Evolutionary conservation across 2,113 vertebrate genomes (phyloP).

Genomic region (Pseudorhombus dupliciocellatus): DNA sequence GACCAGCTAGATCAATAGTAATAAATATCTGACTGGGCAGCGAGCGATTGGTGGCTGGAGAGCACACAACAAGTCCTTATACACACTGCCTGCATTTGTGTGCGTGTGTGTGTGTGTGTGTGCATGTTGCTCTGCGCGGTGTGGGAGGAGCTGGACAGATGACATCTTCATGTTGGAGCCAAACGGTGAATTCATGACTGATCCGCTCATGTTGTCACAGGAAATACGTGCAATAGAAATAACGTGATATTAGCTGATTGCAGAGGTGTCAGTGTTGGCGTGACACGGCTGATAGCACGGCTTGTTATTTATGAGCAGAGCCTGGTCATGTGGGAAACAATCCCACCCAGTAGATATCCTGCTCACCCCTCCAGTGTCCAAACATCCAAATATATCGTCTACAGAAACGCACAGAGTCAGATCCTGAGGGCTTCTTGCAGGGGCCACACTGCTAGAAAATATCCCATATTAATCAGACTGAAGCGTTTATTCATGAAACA

Average conservation of each 20-base stretch:
- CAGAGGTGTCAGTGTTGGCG: neutral
- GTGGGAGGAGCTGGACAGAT: constrained; percentile 22
- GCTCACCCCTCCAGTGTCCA: neutral
- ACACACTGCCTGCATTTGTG: constrained; percentile 43
- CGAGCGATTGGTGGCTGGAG: constrained; percentile 78
- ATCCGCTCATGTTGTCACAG: neutral
- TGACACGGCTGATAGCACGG: neutral
- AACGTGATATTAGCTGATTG: constrained; percentile 2
- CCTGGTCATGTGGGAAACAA: neutral
- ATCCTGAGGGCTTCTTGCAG: too few relatives aligned
- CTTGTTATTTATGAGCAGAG: neutral
- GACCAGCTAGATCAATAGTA: constrained; percentile 98
- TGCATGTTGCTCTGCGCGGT: constrained; percentile 26
- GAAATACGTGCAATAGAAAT: neutral
- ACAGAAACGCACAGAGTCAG: constrained; percentile 10
- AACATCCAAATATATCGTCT: neutral
- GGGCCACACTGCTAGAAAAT: too few relatives aligned
- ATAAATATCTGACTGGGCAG: constrained; percentile 97
- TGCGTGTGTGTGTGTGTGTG: constrained; percentile 1
- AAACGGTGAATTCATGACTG: constrained; percentile 22
- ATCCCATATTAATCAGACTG: constrained; percentile 44
- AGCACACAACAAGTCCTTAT: constrained; percentile 60
- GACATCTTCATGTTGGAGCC: constrained; percentile 17
- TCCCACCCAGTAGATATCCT: neutral
- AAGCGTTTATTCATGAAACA: constrained; percentile 36